Evolutionary conservation across 2,888 invertebrate genomes (phyloP).

Genomic region (Eupithecia centaureata): DNA sequence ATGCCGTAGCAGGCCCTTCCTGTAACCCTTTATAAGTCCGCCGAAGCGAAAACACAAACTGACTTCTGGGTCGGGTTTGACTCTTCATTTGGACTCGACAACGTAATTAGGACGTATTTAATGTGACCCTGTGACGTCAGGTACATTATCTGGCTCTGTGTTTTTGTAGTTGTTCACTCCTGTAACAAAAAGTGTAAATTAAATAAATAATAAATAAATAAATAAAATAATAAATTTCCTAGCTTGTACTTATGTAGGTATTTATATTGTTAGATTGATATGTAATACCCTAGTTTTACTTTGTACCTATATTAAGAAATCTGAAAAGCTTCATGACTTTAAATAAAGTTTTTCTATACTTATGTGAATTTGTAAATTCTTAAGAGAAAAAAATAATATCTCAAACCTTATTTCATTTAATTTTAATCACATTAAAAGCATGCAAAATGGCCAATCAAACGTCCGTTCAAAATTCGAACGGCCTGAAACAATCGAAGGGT

Average conservation of each 20-base stretch:
- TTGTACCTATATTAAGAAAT: too few relatives aligned
- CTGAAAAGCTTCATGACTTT: too few relatives aligned
- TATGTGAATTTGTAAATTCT: too few relatives aligned
- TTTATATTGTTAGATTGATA: too few relatives aligned
- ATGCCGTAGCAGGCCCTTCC: constrained; percentile 39
- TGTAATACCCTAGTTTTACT: too few relatives aligned
- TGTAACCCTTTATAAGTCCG: constrained; percentile 56
- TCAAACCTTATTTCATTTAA: too few relatives aligned
- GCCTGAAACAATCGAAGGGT: constrained; percentile 45
- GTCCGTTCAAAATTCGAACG: constrained; percentile 55
- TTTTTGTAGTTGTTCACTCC: neutral
- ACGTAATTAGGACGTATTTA: constrained; percentile 52
- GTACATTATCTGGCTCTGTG: neutral
- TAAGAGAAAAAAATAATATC: too few relatives aligned
- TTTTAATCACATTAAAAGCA: neutral
- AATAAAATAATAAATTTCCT: too few relatives aligned
- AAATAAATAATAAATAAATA: too few relatives aligned
- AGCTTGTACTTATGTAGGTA: too few relatives aligned
- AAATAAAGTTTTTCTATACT: too few relatives aligned
- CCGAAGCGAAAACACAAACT: constrained; percentile 59
- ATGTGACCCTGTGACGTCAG: constrained; percentile 6
- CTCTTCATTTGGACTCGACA: constrained; percentile 62
- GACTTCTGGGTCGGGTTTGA: constrained; percentile 57
- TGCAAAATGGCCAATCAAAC: constrained; percentile 36
- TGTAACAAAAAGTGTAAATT: too few relatives aligned